Conservation (phyloP, 1,140 invertebrate species). For the Macrotrachela quadricornifera region DNA sequence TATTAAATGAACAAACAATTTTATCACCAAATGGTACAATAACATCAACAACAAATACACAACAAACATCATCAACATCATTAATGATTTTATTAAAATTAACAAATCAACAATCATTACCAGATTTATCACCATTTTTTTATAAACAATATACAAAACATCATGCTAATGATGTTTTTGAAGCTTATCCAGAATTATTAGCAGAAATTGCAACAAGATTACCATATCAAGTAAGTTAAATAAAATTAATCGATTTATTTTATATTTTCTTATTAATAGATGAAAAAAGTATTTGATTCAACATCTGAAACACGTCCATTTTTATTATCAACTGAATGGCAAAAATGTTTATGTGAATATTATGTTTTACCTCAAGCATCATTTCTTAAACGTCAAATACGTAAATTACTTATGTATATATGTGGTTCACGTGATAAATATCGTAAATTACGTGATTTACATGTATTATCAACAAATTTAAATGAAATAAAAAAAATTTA, state of each 20-base stretch:
- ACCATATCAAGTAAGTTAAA: slow-evolving; percentile 43
- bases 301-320: too few relatives aligned
- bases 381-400: slow-evolving; percentile 35
- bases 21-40: too few relatives aligned
- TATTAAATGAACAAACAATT: too few relatives aligned
- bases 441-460: slow-evolving; percentile 68
- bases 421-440: slow-evolving; percentile 89
- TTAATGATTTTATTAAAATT: too few relatives aligned
- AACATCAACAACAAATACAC: too few relatives aligned
- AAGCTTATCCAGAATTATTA: slow-evolving; percentile 59
- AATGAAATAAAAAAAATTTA: slow-evolving; percentile 37
- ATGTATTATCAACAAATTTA: slow-evolving; percentile 40
- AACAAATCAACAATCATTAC: background rate
- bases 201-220: slow-evolving; percentile 80
- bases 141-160: slow-evolving; percentile 71
- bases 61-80: too few relatives aligned
- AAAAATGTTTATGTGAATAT: slow-evolving; percentile 67
- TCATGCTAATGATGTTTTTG: slow-evolving; percentile 71
- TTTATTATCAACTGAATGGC: slow-evolving; percentile 36
- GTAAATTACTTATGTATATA: slow-evolving; percentile 56
- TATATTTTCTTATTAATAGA: too few relatives aligned
- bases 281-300: background rate
- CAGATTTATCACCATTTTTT: slow-evolving; percentile 75
- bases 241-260: too few relatives aligned
- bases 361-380: slow-evolving; percentile 57